These are phyloP conservation scores for Pterophyllum scalare DNA, from an alignment of 2,113 vertebrate genomes.

Conservation along the genomic window DNA sequence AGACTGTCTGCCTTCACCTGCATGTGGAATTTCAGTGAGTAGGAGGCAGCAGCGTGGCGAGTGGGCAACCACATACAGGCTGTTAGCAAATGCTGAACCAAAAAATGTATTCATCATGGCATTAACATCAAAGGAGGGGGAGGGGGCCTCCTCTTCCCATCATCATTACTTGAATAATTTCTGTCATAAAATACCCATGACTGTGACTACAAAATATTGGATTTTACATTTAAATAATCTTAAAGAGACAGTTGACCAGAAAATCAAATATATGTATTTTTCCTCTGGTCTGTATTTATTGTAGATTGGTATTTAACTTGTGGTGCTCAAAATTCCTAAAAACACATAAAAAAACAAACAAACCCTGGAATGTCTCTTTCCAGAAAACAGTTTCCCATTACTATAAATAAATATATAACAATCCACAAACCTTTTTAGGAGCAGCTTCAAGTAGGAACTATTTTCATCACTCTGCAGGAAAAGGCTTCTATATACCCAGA, in stretches of 20 bases:
- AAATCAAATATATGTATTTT: neutral
- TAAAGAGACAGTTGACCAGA: neutral
- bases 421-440: neutral
- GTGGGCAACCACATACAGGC: constrained; percentile 51
- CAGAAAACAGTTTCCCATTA: neutral
- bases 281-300: neutral
- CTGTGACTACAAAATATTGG: neutral
- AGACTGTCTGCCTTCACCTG: constrained; percentile 62
- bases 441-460: neutral
- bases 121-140: constrained; percentile 7
- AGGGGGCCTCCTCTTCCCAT: constrained; percentile 5
- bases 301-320: neutral
- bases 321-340: neutral
- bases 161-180: neutral
- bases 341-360: neutral
- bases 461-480: neutral
- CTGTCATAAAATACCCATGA: neutral
- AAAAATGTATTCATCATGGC: neutral
- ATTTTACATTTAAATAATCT: neutral
- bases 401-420: neutral
- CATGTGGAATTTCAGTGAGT: constrained; percentile 59
- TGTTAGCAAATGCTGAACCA: constrained; percentile 29
- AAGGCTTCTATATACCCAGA: neutral
- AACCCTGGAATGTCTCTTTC: neutral
- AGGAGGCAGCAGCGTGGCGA: constrained; percentile 57